phyloP scores from a whole-genome alignment of 1,140 invertebrate species.

The Calliphora vicina region DNA sequence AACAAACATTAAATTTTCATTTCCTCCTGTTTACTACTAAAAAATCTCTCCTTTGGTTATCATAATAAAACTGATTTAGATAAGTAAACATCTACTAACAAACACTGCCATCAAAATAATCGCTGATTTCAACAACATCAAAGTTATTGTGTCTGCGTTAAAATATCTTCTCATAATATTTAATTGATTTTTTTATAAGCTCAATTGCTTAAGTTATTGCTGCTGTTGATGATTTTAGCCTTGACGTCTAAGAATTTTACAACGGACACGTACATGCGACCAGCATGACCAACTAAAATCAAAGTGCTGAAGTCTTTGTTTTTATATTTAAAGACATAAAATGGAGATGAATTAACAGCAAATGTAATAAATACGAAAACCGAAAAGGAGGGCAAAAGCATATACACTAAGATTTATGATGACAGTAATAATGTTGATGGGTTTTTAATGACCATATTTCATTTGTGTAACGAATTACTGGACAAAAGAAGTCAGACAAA shows the following conservation, averaged over 20 bases:
- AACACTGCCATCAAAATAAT: neutral
- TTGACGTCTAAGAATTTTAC: neutral
- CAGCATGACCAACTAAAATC: neutral
- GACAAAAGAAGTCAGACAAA: neutral
- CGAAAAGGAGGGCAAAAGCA: neutral
- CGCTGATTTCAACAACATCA: neutral
- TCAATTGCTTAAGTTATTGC: too few relatives aligned
- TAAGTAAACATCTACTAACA: neutral
- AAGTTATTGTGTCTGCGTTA: neutral
- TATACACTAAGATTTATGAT: constrained; percentile 24
- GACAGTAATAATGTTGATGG: constrained; percentile 33
- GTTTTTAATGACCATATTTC: constrained; percentile 31
- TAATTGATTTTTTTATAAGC: neutral
- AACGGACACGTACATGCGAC: neutral
- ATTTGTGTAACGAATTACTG: neutral
- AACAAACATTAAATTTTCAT: too few relatives aligned
- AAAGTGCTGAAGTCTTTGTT: neutral
- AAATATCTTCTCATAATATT: neutral
- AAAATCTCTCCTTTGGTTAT: too few relatives aligned
- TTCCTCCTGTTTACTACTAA: too few relatives aligned
- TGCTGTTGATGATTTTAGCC: too few relatives aligned
- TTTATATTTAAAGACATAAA: neutral
- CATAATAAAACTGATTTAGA: too few relatives aligned
- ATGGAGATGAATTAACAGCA: neutral
- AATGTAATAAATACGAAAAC: neutral